These are phyloP conservation scores for Biston betularia DNA, from an alignment of 2,888 invertebrate species.

Conservation along the genomic window DNA sequence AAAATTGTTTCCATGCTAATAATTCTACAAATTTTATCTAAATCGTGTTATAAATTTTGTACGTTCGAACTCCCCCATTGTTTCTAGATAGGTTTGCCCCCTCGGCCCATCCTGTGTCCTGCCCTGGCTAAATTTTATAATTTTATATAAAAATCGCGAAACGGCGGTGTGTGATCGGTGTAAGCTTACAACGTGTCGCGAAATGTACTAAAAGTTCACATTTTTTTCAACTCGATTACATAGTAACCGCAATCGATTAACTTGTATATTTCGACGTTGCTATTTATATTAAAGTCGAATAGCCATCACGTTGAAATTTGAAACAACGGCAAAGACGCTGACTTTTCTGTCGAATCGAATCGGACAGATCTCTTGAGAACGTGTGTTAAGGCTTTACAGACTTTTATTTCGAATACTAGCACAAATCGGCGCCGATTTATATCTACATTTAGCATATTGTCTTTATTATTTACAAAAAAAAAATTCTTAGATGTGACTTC, in stretches of 20 bases:
- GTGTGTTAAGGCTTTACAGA: conserved; percentile 25
- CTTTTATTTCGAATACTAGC: conserved; percentile 33
- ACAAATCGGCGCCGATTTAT: conserved; percentile 26
- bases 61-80: background rate
- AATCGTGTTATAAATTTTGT: background rate
- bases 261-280: conserved; percentile 12
- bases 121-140: conserved; percentile 33
- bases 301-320: conserved; percentile 1
- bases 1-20: no score
- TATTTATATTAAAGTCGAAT: conserved; percentile 1
- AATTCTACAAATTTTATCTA: no score
- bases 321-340: conserved; percentile 5
- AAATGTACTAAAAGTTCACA: conserved; percentile 13
- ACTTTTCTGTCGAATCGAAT: conserved; percentile 8
- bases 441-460: conserved; percentile 10
- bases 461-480: conserved; percentile 11
- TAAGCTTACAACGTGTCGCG: conserved; percentile 10
- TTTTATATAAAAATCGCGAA: conserved; percentile 34
- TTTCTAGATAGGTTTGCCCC: conserved; percentile 7
- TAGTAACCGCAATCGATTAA: conserved; percentile 12
- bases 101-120: conserved; percentile 15
- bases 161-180: conserved; percentile 28
- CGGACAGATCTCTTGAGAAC: conserved; percentile 19
- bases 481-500: background rate
- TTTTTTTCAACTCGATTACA: conserved; percentile 15